Conservation (phyloP, 1,140 invertebrate species). For the Kradibia gibbosae region DNA sequence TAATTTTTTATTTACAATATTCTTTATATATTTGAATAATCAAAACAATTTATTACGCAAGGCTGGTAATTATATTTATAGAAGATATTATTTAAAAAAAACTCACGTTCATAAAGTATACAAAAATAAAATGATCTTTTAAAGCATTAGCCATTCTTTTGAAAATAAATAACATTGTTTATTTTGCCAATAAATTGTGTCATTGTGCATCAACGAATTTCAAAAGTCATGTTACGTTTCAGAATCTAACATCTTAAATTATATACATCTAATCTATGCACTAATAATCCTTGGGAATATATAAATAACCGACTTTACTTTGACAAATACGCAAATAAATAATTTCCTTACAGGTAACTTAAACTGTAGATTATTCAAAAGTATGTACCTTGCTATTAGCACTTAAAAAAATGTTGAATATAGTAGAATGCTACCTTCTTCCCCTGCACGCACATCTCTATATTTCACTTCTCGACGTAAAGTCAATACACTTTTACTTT, state of each 20-base stretch:
- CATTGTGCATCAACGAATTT: background rate
- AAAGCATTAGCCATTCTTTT: background rate
- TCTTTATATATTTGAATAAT: background rate
- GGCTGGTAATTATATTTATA: background rate
- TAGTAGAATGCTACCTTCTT: background rate
- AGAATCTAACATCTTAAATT: background rate
- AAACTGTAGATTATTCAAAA: background rate
- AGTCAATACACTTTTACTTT: constrained; percentile 14
- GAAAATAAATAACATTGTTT: background rate
- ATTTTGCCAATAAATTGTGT: background rate
- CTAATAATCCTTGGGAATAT: background rate
- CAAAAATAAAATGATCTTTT: background rate
- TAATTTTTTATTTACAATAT: background rate
- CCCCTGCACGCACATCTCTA: background rate
- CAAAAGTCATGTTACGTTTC: background rate
- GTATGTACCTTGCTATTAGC: background rate
- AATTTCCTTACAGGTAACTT: background rate
- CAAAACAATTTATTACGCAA: background rate
- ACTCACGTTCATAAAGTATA: background rate
- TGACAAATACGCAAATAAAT: constrained; percentile 11
- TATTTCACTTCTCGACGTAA: background rate
- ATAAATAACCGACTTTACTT: background rate
- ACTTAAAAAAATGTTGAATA: background rate
- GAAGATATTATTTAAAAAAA: background rate
- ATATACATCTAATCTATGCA: background rate